A percentile compares a stretch with the other conserved stretches of the same genome.
Conservation (phyloP, 2,113 vertebrate species). For the Siniperca chuatsi region DNA sequence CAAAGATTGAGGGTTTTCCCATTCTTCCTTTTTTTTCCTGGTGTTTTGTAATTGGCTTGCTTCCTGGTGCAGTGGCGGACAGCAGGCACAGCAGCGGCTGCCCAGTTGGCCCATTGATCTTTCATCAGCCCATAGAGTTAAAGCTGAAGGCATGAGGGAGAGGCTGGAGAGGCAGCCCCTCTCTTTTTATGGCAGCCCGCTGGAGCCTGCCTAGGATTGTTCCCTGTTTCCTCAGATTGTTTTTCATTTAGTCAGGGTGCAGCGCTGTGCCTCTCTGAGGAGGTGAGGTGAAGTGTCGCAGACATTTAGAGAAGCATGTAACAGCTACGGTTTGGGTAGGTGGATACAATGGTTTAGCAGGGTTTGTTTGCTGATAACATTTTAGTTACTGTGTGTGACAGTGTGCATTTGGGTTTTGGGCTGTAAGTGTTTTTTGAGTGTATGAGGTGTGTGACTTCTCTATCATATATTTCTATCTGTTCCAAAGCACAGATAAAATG, state of each 20-base stretch:
- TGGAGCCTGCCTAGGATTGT: conserved; percentile 85
- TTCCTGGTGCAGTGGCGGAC: conserved; percentile 76
- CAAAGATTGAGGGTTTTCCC: conserved; percentile 56
- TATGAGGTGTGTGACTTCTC: conserved; percentile 9
- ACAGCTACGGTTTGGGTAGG: conserved; percentile 54
- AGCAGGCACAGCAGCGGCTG: conserved; percentile 72
- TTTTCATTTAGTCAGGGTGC: conserved; percentile 76
- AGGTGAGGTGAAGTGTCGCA: conserved; percentile 76
- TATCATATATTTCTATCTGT: conserved; percentile 5
- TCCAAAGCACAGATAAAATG: conserved; percentile 24
- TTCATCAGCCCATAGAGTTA: conserved; percentile 79
- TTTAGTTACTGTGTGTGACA: conserved; percentile 29
- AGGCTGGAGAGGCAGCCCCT: conserved; percentile 68
- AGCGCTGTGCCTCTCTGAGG: conserved; percentile 57
- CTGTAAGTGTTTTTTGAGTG: conserved; percentile 23
- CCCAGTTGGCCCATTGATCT: conserved; percentile 81
- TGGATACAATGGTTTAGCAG: conserved; percentile 60
- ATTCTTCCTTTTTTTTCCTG: conserved; percentile 52
- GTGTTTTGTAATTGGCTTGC: conserved; percentile 75
- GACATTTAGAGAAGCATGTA: conserved; percentile 76
- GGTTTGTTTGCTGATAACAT: conserved; percentile 51
- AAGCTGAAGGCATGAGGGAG: conserved; percentile 73
- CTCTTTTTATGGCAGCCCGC: conserved; percentile 80
- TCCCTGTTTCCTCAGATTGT: conserved; percentile 86
- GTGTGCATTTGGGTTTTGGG: conserved; percentile 7